phyloP scores from a whole-genome alignment of 2,888 invertebrate genomes.

The Hirtodrosophila alboralis region DNA sequence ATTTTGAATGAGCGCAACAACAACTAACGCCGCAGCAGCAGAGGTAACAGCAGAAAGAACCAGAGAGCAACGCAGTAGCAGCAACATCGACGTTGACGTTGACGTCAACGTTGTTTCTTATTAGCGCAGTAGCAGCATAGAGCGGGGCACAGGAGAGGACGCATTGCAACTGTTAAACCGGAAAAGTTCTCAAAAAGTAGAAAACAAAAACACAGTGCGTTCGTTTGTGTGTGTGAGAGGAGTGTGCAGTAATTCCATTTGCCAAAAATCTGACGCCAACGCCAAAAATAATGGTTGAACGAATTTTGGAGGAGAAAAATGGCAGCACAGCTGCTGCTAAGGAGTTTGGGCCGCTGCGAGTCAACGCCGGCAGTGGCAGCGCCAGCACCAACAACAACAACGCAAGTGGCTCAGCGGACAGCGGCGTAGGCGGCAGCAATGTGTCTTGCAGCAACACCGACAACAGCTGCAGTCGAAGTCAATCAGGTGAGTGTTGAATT shows the following conservation, averaged over 20 bases:
- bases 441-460: slow-evolving; percentile 72
- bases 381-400: slow-evolving; percentile 47
- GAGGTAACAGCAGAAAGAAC: slow-evolving; percentile 48
- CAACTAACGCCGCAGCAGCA: slow-evolving; percentile 35
- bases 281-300: slow-evolving; percentile 86
- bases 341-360: slow-evolving; percentile 48
- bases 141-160: slow-evolving; percentile 16
- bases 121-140: slow-evolving; percentile 52
- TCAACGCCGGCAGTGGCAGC: slow-evolving; percentile 27
- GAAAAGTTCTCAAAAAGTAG: slow-evolving; percentile 44
- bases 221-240: slow-evolving; percentile 23
- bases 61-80: slow-evolving; percentile 51
- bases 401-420: slow-evolving; percentile 67
- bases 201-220: slow-evolving; percentile 20
- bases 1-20: slow-evolving; percentile 74
- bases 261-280: slow-evolving; percentile 46
- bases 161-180: slow-evolving; percentile 62
- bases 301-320: slow-evolving; percentile 86
- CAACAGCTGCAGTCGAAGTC: slow-evolving; percentile 79
- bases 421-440: slow-evolving; percentile 68
- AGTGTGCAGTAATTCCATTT: slow-evolving; percentile 36
- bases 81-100: slow-evolving; percentile 49
- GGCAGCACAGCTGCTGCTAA: slow-evolving; percentile 52
- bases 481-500: slow-evolving; percentile 75
- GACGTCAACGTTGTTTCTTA: slow-evolving; percentile 60